phyloP scores from a whole-genome alignment of 2,113 vertebrate species.

The Ascaphus truei region DNA sequence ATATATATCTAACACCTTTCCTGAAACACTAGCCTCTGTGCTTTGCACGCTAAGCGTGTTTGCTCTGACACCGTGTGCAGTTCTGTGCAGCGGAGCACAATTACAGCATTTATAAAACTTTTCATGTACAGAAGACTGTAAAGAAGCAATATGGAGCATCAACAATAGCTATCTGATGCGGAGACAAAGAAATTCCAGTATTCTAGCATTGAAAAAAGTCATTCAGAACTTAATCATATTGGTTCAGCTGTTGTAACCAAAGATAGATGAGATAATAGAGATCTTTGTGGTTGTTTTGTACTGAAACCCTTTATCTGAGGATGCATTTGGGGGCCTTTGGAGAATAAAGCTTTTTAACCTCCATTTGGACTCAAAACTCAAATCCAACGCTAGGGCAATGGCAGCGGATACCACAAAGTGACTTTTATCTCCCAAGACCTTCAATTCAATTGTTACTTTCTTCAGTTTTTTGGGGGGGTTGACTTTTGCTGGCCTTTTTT shows the following conservation, averaged over 20 bases:
- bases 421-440: constrained; percentile 85
- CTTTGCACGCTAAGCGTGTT: constrained; percentile 59
- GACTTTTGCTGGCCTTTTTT: constrained; percentile 82
- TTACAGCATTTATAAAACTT: constrained; percentile 78
- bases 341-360: constrained; percentile 89
- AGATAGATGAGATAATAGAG: constrained; percentile 91
- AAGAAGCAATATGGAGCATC: constrained; percentile 75
- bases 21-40: constrained; percentile 28
- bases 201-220: constrained; percentile 76
- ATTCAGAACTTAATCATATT: constrained; percentile 91
- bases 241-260: constrained; percentile 95
- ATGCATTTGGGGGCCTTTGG: constrained; percentile 93
- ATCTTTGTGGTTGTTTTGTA: constrained; percentile 92
- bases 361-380: constrained; percentile 88
- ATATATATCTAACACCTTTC: constrained; percentile 39
- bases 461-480: constrained; percentile 73
- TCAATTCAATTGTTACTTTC: constrained; percentile 67
- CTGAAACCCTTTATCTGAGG: constrained; percentile 96
- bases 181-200: constrained; percentile 93
- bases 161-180: constrained; percentile 84
- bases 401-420: constrained; percentile 80
- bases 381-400: constrained; percentile 84
- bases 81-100: constrained; percentile 70
- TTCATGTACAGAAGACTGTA: constrained; percentile 77
- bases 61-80: constrained; percentile 56